Base-by-base conservation (phyloP, 2,113 vertebrate genomes). In the Melospiza melodia region DNA sequence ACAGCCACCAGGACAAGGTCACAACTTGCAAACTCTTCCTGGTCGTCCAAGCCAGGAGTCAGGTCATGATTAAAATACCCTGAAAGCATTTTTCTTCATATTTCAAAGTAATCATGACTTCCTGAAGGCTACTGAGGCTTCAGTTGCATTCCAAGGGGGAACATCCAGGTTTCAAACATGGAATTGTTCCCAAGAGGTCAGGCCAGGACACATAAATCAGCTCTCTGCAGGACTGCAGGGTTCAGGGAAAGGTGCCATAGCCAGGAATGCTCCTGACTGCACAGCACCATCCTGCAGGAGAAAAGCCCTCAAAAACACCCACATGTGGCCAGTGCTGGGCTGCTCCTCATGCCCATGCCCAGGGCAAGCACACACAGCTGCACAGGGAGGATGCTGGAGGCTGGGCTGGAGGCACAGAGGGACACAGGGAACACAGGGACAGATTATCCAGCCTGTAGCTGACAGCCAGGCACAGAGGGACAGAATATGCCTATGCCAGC, bases 381-480 rank as follows among this genome's bases (percentile, higher is more conserved):
- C 9, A 25, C n/a, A 75, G 71, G 1, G 14, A 57, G 21, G 69
- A 44, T 37, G 23, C 10, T 39, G 35, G 57, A 74, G 51, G 46
- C 51, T 0, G 0, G 11, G 27, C 21, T 7, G 2, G 2, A 1
- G 49, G 8, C 76, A 46, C 1, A 0, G 46, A 43, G 55, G 8
- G 51, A 62, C 10, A 1, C 2, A 6, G 48, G 58, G 73, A 17
- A 80, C 37, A 35, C 3, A 1, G 8, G 69, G 46, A 78, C 51
- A 72, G 55, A 52, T 25, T 8, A 62, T n/a, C 31, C 74, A 61
- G 16, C 63, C 55, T 30, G 39, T 39, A 44, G 31, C 41, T 11
- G 48, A 49, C 9, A 73, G 41, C 59, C 27, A 18, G 44, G 19
- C 57, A 31, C 4, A 84, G 30, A 48, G 59, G 65, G 48, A 46